Evolutionary conservation across 2,797 vertebrate species (phyloP).

Genomic region (Telmatherina bonti): DNA sequence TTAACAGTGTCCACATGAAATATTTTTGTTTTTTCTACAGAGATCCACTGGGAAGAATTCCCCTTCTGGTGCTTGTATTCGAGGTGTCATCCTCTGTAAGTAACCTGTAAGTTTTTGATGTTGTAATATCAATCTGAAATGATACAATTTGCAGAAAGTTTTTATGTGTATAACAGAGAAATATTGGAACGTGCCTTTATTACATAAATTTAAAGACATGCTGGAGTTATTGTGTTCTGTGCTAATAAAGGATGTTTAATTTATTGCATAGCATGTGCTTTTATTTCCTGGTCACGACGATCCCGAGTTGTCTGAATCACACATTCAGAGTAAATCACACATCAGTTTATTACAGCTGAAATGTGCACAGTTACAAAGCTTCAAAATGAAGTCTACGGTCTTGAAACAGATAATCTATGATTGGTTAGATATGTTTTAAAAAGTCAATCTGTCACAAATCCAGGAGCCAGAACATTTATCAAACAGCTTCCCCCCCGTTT

Average conservation of each 20-base stretch:
- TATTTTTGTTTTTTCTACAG: conserved; percentile 40
- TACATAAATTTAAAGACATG: neutral
- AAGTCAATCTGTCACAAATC: conserved; percentile 51
- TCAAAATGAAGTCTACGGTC: conserved; percentile 48
- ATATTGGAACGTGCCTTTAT: neutral
- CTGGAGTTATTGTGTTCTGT: conserved; percentile 2
- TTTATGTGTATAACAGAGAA: neutral
- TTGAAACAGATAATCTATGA: conserved; percentile 55
- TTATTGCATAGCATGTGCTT: conserved; percentile 19
- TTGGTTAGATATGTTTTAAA: conserved; percentile 65
- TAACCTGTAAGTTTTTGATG: conserved; percentile 26
- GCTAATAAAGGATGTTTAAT: conserved; percentile 63
- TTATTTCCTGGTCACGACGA: conserved; percentile 17
- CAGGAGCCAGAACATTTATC: conserved; percentile 44
- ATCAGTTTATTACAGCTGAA: conserved; percentile 72
- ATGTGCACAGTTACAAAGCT: conserved; percentile 58
- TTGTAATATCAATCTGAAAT: neutral
- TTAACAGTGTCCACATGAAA: neutral
- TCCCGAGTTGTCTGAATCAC: conserved; percentile 35
- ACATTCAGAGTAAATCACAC: conserved; percentile 54
- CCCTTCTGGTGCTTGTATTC: conserved; percentile 8
- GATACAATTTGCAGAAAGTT: neutral
- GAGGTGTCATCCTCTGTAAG: conserved; percentile 52
- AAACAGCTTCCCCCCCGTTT: conserved; percentile 42
- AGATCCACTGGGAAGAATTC: neutral